phyloP scores from a whole-genome alignment of 2,888 invertebrate genomes.

The Drosophila recens region DNA sequence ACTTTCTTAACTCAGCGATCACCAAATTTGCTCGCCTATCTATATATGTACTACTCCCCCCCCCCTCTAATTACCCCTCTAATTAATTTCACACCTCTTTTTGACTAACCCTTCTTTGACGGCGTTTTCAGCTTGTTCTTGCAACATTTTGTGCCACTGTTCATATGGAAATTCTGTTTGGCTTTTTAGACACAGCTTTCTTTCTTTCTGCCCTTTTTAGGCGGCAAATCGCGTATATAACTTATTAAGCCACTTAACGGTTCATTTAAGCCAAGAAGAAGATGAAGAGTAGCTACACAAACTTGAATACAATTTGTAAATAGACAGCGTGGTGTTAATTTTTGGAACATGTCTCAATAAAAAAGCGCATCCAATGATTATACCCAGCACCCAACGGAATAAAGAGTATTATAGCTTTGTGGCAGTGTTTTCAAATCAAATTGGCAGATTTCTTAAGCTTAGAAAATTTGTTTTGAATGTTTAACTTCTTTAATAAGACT shows the following conservation, averaged over 20 bases:
- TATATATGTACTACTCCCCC: neutral
- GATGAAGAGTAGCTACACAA: constrained; percentile 6
- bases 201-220: constrained; percentile 35
- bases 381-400: neutral
- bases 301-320: constrained; percentile 26
- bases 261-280: constrained; percentile 21
- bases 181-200: constrained; percentile 39
- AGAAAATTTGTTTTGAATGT: too few species aligned
- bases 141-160: neutral
- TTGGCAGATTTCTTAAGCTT: too few species aligned
- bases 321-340: constrained; percentile 41
- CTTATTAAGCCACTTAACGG: constrained; percentile 67
- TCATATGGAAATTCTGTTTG: constrained; percentile 45
- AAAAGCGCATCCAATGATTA: constrained; percentile 15
- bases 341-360: neutral
- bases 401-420: neutral
- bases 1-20: constrained; percentile 41
- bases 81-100: neutral
- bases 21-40: constrained; percentile 2
- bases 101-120: neutral
- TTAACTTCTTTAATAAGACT: too few species aligned
- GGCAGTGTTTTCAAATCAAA: neutral
- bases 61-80: neutral
- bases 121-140: neutral
- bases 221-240: constrained; percentile 30